Percentiles rank a stretch among this genome's conserved stretches.
Conservation (phyloP, 1,140 invertebrate genomes). For the Caerostris darwini region DNA sequence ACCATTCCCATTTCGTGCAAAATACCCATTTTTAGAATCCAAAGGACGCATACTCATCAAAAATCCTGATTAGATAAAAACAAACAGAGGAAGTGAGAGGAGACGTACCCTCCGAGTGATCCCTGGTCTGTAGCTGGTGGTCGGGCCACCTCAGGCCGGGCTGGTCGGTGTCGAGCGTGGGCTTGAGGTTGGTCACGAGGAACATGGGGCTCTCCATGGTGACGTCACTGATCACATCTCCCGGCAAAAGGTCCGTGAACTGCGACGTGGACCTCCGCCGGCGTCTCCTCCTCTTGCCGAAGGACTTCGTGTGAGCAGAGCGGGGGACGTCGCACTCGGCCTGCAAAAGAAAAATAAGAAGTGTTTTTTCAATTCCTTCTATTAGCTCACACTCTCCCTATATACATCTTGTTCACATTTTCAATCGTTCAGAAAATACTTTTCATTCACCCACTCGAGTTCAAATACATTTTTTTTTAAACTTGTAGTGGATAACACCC, state of each 20-base stretch:
- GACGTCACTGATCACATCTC: slow-evolving; percentile 75
- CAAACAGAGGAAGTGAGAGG: too few relatives aligned
- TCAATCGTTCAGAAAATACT: too few relatives aligned
- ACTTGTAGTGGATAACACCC: too few relatives aligned
- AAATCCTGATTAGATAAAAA: background rate
- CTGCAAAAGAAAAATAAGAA: background rate
- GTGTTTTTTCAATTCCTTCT: too few relatives aligned
- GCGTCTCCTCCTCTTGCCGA: slow-evolving; percentile 28
- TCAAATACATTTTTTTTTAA: background rate
- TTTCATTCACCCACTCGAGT: background rate
- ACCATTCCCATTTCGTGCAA: background rate
- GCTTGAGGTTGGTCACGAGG: slow-evolving; percentile 68
- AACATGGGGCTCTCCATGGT: slow-evolving; percentile 76
- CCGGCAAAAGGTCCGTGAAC: slow-evolving; percentile 58
- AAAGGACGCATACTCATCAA: background rate
- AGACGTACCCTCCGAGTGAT: slow-evolving; percentile 42
- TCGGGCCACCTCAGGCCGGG: slow-evolving; percentile 4
- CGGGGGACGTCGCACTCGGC: slow-evolving; percentile 56
- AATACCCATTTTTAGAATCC: background rate
- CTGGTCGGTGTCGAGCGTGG: slow-evolving; percentile 28
- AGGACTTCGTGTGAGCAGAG: slow-evolving; percentile 35
- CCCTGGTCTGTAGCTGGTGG: background rate
- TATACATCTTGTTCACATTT: too few relatives aligned
- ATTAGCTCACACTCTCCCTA: too few relatives aligned
- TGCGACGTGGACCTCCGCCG: background rate